Base-by-base conservation (phyloP, 2,888 invertebrate genomes). In the Stenurella melanura region DNA sequence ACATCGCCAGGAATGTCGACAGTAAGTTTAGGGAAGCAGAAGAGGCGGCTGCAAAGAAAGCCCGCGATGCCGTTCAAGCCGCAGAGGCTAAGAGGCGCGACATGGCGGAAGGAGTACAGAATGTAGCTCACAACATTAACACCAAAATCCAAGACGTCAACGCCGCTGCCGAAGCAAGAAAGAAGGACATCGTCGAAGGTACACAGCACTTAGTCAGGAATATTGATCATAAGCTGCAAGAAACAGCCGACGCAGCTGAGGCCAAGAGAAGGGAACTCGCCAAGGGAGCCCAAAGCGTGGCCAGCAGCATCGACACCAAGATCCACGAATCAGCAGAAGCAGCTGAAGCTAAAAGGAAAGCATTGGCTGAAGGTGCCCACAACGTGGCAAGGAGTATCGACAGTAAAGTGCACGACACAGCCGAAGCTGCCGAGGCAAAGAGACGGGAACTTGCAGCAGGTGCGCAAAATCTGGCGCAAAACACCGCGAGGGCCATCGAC, bases 1-100 rank as follows among this genome's bases (percentile, higher is more conserved):
- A 78, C 58, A 18, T 80, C 11, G 82, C 80, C 7, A 75, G 64
- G 50, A 90, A 91, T 11, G 91, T 93, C 60, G 93, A 93, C 85
- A 87, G 91, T 79, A 93, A 93, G 88, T 88, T 94, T 83, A 91
- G 92, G 85, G 92, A 93, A 79, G 91, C 94, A 18, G 93, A 80
- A 75, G 77, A 82, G 73, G 60, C 21, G 2, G 21, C 21, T 26
- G 21, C 21, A 26, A 26, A 4, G 21, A 81, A 78, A 69, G 80
- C 79, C 10, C 69, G 74, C 75, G 80, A 81, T 19, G 74, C 81
- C 26, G 78, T 80, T 9, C 78, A 80, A 30, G 72, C 76, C 9
- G 80, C 78, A 18, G 74, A 81, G 30, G 72, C 72, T 18, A 73
- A 80, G 60, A 77, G 69, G 19, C 50, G 67, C 7, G 74, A 18